Conservation (phyloP, 92 coral and sea anemone species). For the Parazoanthus swiftii region DNA sequence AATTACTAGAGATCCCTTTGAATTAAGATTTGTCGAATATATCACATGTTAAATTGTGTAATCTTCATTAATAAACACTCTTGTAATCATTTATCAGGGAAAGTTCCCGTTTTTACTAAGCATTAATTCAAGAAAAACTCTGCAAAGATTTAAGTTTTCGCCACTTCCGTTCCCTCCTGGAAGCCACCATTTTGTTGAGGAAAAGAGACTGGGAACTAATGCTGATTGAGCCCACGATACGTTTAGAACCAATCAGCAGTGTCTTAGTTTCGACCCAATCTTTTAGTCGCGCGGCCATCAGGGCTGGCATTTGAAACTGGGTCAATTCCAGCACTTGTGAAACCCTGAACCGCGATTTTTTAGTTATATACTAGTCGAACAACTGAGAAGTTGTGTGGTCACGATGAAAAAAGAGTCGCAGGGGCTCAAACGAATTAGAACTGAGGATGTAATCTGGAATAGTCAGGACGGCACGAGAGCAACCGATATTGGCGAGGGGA, state of each 20-base stretch:
- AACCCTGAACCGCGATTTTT: not conserved
- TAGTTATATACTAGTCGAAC: not conserved
- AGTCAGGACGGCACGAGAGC: not conserved
- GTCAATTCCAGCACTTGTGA: too few species aligned
- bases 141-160: not conserved
- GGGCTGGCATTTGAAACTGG: not conserved
- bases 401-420: not conserved
- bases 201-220: not conserved
- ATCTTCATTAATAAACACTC: not conserved
- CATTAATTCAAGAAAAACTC: not conserved
- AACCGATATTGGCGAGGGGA: not conserved
- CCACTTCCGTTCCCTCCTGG: not conserved
- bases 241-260: not conserved
- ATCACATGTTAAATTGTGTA: not conserved
- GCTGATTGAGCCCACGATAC: not conserved
- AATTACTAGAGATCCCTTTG: not conserved
- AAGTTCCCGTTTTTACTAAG: not conserved
- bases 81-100: not conserved
- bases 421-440: not conserved
- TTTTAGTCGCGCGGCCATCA: conserved; percentile 5
- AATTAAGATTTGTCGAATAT: not conserved
- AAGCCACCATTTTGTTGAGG: not conserved
- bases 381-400: not conserved
- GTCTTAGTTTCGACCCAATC: not conserved
- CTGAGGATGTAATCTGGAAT: not conserved